A percentile compares a stretch with the other conserved stretches of the same genome.
Conservation (phyloP, 2,113 vertebrate genomes). For the Vulpes vulpes region DNA sequence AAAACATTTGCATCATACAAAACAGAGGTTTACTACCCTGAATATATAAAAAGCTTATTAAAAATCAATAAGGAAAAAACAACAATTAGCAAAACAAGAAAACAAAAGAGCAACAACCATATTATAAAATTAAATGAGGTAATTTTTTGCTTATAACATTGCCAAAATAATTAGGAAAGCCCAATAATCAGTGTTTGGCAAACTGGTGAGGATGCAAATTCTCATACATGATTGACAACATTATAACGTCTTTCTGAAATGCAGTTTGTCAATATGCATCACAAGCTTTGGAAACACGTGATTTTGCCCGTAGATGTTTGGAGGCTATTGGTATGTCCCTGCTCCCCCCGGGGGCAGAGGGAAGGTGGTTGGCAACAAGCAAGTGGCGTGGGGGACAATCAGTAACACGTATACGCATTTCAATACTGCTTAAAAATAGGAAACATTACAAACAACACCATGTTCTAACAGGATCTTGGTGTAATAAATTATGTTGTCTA, state of each 20-base stretch:
- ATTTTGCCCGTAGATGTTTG: not conserved
- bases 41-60: constrained; percentile 2
- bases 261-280: not conserved
- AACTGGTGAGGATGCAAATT: not conserved
- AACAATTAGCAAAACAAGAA: constrained; percentile 34
- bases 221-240: not conserved
- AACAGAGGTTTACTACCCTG: not conserved
- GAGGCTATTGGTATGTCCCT: not conserved
- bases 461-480: not conserved
- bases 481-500: not conserved
- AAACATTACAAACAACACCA: not conserved
- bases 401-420: not conserved
- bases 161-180: constrained; percentile 28
- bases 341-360: not conserved
- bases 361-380: not conserved
- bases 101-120: not conserved
- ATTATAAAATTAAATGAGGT: constrained; percentile 5
- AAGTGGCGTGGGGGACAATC: not conserved
- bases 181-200: not conserved
- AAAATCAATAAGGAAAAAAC: not conserved
- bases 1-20: not conserved
- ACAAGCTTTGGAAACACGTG: not conserved
- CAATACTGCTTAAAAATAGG: constrained; percentile 28
- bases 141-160: not conserved
- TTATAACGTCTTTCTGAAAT: constrained; percentile 15